Percentiles rank a stretch among this genome's conserved stretches.
These are phyloP conservation scores for Brotula barbata DNA, from an alignment of 2,797 vertebrate species.

Conservation along the genomic window DNA sequence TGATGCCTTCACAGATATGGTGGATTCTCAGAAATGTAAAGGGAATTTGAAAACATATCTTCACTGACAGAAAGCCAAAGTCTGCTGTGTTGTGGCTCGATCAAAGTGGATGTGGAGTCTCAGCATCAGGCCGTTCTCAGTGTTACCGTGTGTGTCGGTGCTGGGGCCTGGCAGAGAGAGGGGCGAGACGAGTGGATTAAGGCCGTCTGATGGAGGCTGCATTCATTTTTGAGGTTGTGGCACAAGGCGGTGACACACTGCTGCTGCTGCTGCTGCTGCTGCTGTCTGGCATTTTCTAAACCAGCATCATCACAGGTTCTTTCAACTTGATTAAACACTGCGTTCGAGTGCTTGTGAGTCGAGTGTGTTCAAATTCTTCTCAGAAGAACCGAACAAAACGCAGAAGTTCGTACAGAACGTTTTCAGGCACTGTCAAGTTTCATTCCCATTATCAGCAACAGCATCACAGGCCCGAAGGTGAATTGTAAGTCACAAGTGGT, in stretches of 20 bases:
- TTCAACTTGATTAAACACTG: no score
- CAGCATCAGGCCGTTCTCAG: conserved; percentile 18
- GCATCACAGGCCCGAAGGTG: no score
- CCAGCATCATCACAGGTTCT: no score
- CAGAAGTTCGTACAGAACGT: no score
- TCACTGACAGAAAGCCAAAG: conserved; percentile 8
- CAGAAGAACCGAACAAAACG: no score
- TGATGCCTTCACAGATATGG: not conserved
- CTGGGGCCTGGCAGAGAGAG: conserved; percentile 16
- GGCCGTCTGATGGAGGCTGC: conserved; percentile 43
- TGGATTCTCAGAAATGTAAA: not conserved
- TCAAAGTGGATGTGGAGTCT: conserved; percentile 13
- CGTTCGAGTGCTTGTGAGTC: no score
- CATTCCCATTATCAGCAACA: no score
- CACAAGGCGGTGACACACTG: conserved; percentile 58
- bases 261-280: conserved; percentile 22
- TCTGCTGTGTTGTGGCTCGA: conserved; percentile 6
- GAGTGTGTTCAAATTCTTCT: no score
- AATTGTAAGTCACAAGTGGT: no score
- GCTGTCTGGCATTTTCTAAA: not conserved
- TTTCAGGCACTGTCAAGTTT: no score
- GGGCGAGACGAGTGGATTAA: conserved; percentile 41
- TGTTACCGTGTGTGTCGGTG: not conserved
- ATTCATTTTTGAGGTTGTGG: conserved; percentile 33
- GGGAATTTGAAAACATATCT: conserved; percentile 16